These are phyloP conservation scores for Coilia nasus DNA, from an alignment of 2,797 vertebrate genomes.

Conservation along the genomic window DNA sequence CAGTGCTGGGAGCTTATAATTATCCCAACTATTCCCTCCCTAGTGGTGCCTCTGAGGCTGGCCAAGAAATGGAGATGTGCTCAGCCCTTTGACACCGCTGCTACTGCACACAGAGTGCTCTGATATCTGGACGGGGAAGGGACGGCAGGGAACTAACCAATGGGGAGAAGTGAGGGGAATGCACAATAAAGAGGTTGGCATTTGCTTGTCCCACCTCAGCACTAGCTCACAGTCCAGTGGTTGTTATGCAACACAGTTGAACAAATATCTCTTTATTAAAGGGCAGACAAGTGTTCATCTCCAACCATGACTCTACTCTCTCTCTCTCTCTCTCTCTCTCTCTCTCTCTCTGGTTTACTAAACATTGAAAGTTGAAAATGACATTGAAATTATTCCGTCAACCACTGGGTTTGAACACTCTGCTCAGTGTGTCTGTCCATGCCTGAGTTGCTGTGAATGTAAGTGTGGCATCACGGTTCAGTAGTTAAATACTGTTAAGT, in stretches of 20 bases:
- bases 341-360: not conserved
- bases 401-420: not conserved
- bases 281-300: constrained; percentile 31
- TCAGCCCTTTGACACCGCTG: not conserved
- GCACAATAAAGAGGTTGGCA: constrained; percentile 29
- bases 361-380: not conserved
- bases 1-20: too few relatives aligned
- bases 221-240: constrained; percentile 55
- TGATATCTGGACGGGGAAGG: not conserved
- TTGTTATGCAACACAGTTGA: constrained; percentile 65
- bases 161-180: not conserved
- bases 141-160: not conserved
- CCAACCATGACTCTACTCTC: not conserved
- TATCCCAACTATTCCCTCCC: too few relatives aligned
- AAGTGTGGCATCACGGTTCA: constrained; percentile 44
- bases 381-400: not conserved
- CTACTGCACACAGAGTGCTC: not conserved
- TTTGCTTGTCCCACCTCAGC: constrained; percentile 63
- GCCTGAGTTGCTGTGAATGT: constrained; percentile 31
- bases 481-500: constrained; percentile 50
- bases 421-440: constrained; percentile 3
- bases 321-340: not conserved
- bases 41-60: too few relatives aligned
- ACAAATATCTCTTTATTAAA: constrained; percentile 53
- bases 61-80: not conserved